A percentile compares a stretch with the other conserved stretches of the same genome.
Evolutionary conservation across 2,888 invertebrate genomes (phyloP).

Genomic region (Galerucella nymphaeae): DNA sequence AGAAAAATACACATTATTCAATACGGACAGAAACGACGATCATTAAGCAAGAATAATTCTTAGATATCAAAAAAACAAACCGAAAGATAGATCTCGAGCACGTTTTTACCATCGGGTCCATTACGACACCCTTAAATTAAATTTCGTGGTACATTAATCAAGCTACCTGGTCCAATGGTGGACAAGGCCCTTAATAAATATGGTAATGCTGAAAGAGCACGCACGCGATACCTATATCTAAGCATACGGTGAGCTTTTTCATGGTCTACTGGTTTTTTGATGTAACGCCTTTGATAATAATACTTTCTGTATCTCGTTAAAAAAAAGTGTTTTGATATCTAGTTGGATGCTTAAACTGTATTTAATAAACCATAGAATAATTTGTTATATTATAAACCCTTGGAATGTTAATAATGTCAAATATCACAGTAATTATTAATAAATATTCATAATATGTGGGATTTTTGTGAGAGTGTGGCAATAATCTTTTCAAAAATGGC

Average conservation of each 20-base stretch:
- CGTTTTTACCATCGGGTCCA: conserved; percentile 44
- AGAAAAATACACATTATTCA: neutral
- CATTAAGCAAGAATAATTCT: conserved; percentile 2
- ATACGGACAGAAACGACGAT: neutral
- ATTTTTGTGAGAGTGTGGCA: no score
- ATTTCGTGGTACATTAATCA: conserved; percentile 56
- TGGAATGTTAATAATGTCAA: no score
- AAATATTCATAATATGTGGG: no score
- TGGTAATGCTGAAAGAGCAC: conserved; percentile 52
- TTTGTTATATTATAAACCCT: neutral
- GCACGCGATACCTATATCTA: conserved; percentile 48
- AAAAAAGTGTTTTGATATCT: neutral
- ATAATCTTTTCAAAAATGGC: no score
- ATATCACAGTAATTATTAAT: no score
- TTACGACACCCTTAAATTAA: conserved; percentile 56
- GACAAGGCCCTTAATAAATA: conserved; percentile 54
- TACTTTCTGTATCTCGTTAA: conserved; percentile 15
- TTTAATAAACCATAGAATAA: neutral
- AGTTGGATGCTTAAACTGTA: neutral
- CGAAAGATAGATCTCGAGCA: conserved; percentile 40
- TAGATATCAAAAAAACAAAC: conserved; percentile 27
- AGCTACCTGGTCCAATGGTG: conserved; percentile 48
- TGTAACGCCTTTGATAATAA: conserved; percentile 9
- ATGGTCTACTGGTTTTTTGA: conserved; percentile 22
- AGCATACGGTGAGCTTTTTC: conserved; percentile 30